phyloP scores from a whole-genome alignment of 2,888 invertebrate genomes.

The Balanococcus diminutus region DNA sequence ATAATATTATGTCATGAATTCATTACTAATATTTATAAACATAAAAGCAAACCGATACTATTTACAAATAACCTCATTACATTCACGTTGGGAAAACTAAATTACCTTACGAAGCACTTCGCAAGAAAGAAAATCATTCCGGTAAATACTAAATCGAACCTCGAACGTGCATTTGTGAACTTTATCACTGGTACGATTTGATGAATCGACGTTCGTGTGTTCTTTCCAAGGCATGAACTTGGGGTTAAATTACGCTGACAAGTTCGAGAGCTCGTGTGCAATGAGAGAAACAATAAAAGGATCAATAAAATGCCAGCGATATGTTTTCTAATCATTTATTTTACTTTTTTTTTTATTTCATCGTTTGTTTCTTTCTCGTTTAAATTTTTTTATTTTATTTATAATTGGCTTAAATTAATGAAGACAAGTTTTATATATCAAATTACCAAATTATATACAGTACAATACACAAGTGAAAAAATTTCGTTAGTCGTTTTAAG shows the following conservation, averaged over 20 bases:
- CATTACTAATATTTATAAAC: slow-evolving; percentile 33
- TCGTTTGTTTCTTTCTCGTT: background rate
- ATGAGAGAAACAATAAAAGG: background rate
- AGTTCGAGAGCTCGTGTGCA: background rate
- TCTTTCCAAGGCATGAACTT: slow-evolving; percentile 1
- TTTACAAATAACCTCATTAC: slow-evolving; percentile 7
- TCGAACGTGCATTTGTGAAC: background rate
- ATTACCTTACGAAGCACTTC: background rate
- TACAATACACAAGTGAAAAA: slow-evolving; percentile 9
- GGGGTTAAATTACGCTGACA: background rate
- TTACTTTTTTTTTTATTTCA: slow-evolving; percentile 7
- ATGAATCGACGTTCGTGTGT: slow-evolving; percentile 25
- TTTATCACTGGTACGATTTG: background rate
- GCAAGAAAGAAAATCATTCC: background rate
- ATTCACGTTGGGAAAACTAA: background rate
- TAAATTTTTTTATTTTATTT: slow-evolving; percentile 1
- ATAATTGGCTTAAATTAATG: slow-evolving; percentile 6
- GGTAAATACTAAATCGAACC: background rate
- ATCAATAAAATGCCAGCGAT: background rate
- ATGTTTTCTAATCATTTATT: slow-evolving; percentile 8
- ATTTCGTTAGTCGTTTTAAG: slow-evolving; percentile 31
- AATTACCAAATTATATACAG: slow-evolving; percentile 40
- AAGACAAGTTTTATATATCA: slow-evolving; percentile 25
- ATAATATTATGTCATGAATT: background rate
- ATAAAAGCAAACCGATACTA: background rate